phyloP scores from a whole-genome alignment of 2,113 vertebrate genomes.

The Tyrannus savana region DNA sequence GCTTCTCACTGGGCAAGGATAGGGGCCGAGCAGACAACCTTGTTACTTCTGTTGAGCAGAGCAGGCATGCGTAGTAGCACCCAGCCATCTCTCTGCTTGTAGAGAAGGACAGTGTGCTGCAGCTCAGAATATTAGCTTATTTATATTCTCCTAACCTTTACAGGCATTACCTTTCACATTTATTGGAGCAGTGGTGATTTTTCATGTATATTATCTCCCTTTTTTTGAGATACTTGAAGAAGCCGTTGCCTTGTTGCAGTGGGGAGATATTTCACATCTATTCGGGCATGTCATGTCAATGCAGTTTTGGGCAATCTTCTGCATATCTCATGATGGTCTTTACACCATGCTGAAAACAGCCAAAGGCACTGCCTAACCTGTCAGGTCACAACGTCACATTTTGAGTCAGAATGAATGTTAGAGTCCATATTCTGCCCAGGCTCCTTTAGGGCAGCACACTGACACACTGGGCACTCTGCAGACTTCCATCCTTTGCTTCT shows the following conservation, averaged over 20 bases:
- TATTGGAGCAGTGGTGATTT: neutral
- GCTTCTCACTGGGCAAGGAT: neutral
- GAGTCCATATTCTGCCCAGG: neutral
- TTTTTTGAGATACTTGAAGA: neutral
- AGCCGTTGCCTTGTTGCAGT: neutral
- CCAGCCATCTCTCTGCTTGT: fast-evolving
- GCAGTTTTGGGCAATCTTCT: neutral
- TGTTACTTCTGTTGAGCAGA: neutral
- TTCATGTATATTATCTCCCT: neutral
- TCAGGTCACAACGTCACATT: neutral
- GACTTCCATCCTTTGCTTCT: neutral
- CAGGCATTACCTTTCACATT: neutral
- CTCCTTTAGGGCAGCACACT: neutral
- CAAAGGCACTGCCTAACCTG: neutral
- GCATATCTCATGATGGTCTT: neutral
- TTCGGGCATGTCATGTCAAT: neutral
- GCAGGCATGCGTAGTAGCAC: fast-evolving
- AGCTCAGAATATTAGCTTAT: neutral
- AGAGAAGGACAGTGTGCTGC: neutral
- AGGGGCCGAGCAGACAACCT: neutral
- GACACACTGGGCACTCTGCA: fast-evolving
- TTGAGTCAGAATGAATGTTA: fast-evolving
- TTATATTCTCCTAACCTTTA: neutral
- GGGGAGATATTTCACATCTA: neutral
- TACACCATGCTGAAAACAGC: neutral